Conservation (phyloP, 2,113 vertebrate genomes). For the Zosterops lateralis region DNA sequence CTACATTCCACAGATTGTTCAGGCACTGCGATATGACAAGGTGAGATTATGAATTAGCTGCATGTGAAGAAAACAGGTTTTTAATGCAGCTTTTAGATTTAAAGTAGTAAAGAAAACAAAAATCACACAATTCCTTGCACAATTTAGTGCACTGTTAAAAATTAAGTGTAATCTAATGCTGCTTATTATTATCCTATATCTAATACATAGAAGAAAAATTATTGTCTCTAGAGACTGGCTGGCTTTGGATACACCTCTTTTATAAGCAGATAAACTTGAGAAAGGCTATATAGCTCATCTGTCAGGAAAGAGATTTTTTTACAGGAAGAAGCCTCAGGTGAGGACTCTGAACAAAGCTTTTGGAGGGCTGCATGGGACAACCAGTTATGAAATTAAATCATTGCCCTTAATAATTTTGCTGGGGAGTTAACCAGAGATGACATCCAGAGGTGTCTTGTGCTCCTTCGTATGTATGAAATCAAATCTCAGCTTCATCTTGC, state of each 20-base stretch:
- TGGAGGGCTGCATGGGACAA: background rate
- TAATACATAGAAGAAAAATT: background rate
- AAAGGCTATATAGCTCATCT: background rate
- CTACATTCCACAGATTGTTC: constrained; percentile 98
- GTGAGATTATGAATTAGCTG: constrained; percentile 65
- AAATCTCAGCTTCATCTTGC: background rate
- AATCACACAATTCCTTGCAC: too few species aligned
- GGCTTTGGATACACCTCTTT: background rate
- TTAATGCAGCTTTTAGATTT: background rate
- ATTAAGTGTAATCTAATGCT: background rate
- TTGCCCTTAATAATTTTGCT: background rate
- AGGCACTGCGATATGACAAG: constrained; percentile 96
- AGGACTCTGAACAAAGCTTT: background rate
- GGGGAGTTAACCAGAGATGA: background rate
- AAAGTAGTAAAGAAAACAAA: background rate
- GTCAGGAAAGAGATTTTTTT: background rate
- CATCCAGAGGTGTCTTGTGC: background rate
- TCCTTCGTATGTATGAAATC: background rate
- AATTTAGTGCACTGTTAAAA: too few species aligned
- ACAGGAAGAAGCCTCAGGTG: background rate
- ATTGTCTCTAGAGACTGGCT: background rate
- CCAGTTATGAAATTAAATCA: background rate
- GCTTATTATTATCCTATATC: background rate
- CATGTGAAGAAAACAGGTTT: background rate
- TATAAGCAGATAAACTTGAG: background rate